These are phyloP conservation scores for Mico argentatus DNA, from an alignment of 2,797 vertebrate species.

Conservation along the genomic window DNA sequence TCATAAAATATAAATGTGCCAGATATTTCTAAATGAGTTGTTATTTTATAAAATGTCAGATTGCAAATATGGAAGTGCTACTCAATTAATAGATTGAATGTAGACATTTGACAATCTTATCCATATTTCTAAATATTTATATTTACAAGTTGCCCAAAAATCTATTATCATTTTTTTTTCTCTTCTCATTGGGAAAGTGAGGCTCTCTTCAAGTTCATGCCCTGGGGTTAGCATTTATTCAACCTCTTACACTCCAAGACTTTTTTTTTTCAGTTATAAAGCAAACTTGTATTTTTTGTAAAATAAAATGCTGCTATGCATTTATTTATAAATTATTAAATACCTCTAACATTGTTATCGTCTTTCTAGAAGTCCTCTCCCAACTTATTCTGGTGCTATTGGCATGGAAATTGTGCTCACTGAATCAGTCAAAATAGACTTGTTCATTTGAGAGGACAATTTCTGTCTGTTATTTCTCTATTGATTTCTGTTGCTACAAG, in stretches of 20 bases:
- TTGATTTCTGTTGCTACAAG: not conserved
- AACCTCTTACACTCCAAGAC: not conserved
- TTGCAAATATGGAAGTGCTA: not conserved
- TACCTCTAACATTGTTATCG: not conserved
- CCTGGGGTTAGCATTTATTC: not conserved
- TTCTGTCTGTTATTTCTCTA: not conserved
- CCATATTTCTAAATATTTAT: conserved; percentile 19
- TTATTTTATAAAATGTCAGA: conserved; percentile 27
- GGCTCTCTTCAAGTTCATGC: not conserved
- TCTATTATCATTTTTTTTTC: conserved; percentile 22
- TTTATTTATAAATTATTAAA: conserved; percentile 6
- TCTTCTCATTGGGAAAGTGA: not conserved
- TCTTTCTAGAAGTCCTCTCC: not conserved
- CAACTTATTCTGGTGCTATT: not conserved
- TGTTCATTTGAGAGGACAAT: not conserved
- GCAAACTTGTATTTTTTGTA: not conserved
- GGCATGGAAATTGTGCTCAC: not conserved
- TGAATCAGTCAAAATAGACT: not conserved
- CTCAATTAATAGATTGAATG: conserved; percentile 47
- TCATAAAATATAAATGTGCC: not conserved
- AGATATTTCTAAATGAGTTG: conserved; percentile 5
- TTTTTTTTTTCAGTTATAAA: not conserved
- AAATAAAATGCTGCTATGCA: not conserved
- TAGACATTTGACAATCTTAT: conserved; percentile 28
- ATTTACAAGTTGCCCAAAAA: not conserved